phyloP scores from a whole-genome alignment of 2,888 invertebrate species.

The Chymomyza amoena region DNA sequence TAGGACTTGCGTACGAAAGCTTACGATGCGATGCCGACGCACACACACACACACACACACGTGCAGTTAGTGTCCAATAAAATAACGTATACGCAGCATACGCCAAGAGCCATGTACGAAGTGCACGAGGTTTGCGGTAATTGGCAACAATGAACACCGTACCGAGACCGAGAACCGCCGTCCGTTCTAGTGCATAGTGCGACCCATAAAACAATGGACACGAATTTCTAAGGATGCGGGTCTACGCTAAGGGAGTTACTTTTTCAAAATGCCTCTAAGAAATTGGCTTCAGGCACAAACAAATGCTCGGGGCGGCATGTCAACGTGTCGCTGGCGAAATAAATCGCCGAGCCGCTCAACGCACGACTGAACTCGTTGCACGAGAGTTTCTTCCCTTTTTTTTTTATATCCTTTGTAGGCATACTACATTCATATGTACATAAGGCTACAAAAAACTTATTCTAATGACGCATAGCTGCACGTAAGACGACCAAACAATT shows the following conservation, averaged over 20 bases:
- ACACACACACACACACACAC: neutral
- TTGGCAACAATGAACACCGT: constrained; percentile 42
- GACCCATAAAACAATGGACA: constrained; percentile 56
- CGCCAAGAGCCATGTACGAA: constrained; percentile 43
- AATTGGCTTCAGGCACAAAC: constrained; percentile 5
- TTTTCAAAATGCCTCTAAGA: neutral
- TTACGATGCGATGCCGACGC: constrained; percentile 26
- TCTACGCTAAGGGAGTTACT: constrained; percentile 1
- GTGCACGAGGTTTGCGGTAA: constrained; percentile 55
- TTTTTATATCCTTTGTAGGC: neutral
- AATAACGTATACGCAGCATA: constrained; percentile 58
- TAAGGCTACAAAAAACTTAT: neutral
- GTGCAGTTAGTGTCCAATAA: constrained; percentile 59
- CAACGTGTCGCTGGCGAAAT: constrained; percentile 67
- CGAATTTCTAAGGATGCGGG: constrained; percentile 31
- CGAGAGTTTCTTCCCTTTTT: neutral
- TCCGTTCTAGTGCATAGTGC: constrained; percentile 10
- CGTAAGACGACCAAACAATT: constrained; percentile 29
- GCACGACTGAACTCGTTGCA: constrained; percentile 39
- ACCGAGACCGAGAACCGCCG: constrained; percentile 12
- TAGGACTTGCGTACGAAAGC: constrained; percentile 63
- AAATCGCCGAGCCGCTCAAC: constrained; percentile 55
- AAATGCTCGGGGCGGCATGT: constrained; percentile 45
- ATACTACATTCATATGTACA: neutral
- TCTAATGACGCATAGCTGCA: constrained; percentile 60